Base-by-base conservation (phyloP, 2,888 invertebrate species). In the Luffia ferchaultella region DNA sequence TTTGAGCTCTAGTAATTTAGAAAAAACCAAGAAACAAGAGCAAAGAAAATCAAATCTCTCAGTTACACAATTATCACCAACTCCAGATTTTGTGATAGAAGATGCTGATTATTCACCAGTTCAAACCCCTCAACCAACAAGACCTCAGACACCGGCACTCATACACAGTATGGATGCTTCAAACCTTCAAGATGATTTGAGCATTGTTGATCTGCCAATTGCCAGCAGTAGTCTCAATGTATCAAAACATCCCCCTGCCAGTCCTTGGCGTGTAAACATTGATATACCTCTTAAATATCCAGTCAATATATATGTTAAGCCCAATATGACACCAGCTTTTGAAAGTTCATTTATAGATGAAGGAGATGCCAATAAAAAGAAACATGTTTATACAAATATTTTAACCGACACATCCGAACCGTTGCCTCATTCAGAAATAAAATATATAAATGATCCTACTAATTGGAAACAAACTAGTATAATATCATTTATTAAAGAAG, bases 251-350 rank as follows among this genome's bases (percentile, higher is more conserved):
- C 76, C 82, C 1, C 55, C 65, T 45, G 77, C 79, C 1, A 84
- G 80, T 48, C 85, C 85, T 1, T 85, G 85, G 85, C 65, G 85
- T 51, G 75, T 72, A 1, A 77, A 84, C 57, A 67, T 66, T 15
- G 73, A 61, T 50, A 62, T 83, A 47, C 78, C 80, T 2, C 74
- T 80, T 51, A 84, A 72, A 62, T 85, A 83, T 83, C 79, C 71
- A 51, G 70, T 65, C 2, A 78, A 83, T 53, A 68, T 76, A 3
- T 77, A 82, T 62, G 67, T 83, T 0, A 85, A 85, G 57, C 56
- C 84, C 7, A 77, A 84, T 52, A 82, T 85, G 85, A 85, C 85
- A 44, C 85, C 85, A 42, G 79, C 85, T 12, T 70, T 80, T 16
- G 84, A 84, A 54, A 68, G 73, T 50, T 83, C 83, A 2, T 83